Base-by-base conservation (phyloP, 2,888 invertebrate species). In the Belgica antarctica region DNA sequence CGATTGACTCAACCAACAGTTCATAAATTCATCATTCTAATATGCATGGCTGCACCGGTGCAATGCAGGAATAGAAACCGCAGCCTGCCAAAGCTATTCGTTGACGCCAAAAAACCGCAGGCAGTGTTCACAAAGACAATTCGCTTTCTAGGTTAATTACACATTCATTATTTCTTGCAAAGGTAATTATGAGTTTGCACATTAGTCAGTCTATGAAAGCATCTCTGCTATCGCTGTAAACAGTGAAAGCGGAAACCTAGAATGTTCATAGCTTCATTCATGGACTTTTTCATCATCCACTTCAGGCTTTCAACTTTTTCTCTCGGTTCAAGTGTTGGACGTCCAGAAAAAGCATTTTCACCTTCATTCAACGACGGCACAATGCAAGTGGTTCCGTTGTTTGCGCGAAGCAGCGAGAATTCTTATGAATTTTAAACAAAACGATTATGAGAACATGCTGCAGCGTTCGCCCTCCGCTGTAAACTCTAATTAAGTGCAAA, bases 401-500 rank as follows among this genome's bases (percentile, higher is more conserved):
- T 52, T 5, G 2, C n/a, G 22, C 19, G 25, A 59, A 4, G 27
- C 1, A 3, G 59, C 19, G 10, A 19, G 31, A 62, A 41, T 34
- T 12, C 24, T 36, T 22, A 62, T 62, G 62, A 62, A 62, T 62
- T 36, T 36, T 62, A 62, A 22, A 62, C 24, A 31, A 52, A 24
- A 15, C 59, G 27, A 27, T 59, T 59, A 59, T 25, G 59, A 59
- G 25, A 59, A 27, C 59, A 59, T 59, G 59, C 27, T 59, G 59
- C 59, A 27, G n/a, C 8, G 19, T 62, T 41, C 31, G 31, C 17
- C 24, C n/a, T 10, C 17, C 62, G 22, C n/a, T 36, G 41, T 36
- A 41, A 62, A 28, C 19, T 65, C 47, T 65, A 65, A 65, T 65
- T 65, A 65, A 65, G 65, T 47, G 63, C 41, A 41, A 63, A 63